Conservation (phyloP, 2,797 vertebrate species). For the Monodelphis domestica region DNA sequence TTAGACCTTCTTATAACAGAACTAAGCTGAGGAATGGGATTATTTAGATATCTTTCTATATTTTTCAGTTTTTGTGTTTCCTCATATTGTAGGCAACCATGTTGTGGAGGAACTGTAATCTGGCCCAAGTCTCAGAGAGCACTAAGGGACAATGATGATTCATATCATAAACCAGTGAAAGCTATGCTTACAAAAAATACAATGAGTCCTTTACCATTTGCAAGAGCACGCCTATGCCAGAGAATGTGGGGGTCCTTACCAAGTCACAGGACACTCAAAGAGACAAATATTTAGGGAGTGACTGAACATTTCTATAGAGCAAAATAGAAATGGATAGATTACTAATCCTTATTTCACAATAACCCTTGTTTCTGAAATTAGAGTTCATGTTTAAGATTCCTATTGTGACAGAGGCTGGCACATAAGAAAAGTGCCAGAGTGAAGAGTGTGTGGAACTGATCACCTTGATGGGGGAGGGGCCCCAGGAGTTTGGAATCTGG, state of each 20-base stretch:
- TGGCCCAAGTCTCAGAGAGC: neutral
- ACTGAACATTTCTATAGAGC: slow-evolving; percentile 32
- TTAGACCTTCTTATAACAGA: neutral
- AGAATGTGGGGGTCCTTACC: neutral
- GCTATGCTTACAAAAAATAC: neutral
- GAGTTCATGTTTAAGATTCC: neutral
- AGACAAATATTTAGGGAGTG: neutral
- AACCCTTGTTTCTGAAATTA: neutral
- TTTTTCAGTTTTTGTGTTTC: neutral
- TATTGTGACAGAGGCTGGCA: too few relatives aligned
- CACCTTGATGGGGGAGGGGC: too few relatives aligned
- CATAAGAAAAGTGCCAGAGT: too few relatives aligned
- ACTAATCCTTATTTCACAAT: slow-evolving; percentile 27
- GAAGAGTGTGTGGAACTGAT: too few relatives aligned
- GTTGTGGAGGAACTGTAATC: neutral
- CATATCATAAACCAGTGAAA: neutral
- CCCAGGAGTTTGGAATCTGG: too few relatives aligned
- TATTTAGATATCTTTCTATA: neutral
- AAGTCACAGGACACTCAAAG: neutral
- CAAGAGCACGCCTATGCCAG: neutral
- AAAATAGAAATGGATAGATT: neutral
- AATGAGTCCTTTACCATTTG: neutral
- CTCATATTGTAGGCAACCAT: neutral
- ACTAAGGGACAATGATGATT: neutral
- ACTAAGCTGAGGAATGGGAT: neutral